Conservation (phyloP, 2,113 vertebrate species). For the Takifugu bimaculatus region DNA sequence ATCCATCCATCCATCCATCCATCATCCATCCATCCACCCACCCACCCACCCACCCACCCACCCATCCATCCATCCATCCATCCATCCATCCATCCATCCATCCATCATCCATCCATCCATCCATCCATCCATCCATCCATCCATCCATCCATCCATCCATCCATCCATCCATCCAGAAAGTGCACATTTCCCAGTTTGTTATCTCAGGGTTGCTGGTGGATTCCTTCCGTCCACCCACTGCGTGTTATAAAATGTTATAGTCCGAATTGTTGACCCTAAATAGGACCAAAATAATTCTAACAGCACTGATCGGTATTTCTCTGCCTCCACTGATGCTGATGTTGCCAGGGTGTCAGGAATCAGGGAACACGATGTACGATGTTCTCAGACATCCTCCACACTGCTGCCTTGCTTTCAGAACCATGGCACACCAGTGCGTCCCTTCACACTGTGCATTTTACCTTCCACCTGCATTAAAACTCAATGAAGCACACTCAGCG, state of each 20-base stretch:
- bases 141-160: no score
- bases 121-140: no score
- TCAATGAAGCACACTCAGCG: background rate
- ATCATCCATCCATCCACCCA: no score
- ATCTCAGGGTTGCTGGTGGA: constrained; percentile 14
- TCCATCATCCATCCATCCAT: no score
- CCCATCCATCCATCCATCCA: no score
- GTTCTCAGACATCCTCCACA: constrained; percentile 6
- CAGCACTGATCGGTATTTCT: constrained; percentile 9
- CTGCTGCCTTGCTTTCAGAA: constrained; percentile 9
- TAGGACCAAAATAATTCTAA: constrained; percentile 16
- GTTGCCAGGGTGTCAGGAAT: constrained; percentile 13
- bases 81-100: no score
- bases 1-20: no score
- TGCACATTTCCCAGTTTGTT: background rate
- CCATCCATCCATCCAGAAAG: no score
- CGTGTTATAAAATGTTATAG: constrained; percentile 23
- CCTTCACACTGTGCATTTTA: constrained; percentile 5
- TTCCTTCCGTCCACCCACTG: constrained; percentile 13
- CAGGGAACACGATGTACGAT: constrained; percentile 17
- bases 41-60: no score
- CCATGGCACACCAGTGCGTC: constrained; percentile 5
- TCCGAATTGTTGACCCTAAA: background rate
- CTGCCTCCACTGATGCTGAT: background rate
- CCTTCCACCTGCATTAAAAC: background rate